Evolutionary conservation across 2,113 vertebrate species (phyloP), one percentile per base, ranked within the genome.

Genomic region (Chloebia gouldiae): DNA sequence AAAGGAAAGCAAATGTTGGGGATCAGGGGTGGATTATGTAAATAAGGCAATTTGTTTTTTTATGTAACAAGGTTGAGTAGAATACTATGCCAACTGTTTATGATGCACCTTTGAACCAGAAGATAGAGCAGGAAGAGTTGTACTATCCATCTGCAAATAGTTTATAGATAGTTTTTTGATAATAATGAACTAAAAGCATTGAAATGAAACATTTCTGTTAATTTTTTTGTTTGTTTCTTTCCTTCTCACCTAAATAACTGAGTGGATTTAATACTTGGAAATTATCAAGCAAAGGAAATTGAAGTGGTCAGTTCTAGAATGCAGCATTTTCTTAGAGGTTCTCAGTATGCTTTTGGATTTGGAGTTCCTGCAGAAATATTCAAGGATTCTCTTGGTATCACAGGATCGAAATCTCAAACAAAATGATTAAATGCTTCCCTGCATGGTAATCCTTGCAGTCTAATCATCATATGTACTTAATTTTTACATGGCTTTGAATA

Each of bases 1-100:
- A 54, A 91, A 76, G 39, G 15, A 30, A 19, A 51, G 37, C 23
- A 68, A 86, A 92, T 30, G 27, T 37, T 77, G 12, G 11, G 16
- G 0, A 0, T 49, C 9, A 4, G 9, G 14, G 11, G 2, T 11
- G 11, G 25, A 51, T 50, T 4, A 1, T 81, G 28, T 6, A 0
- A 37, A 85, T 82, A 70, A 42, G 21, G 21, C 59, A 44, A 28
- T 57, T 47, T 68, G 14, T 1, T 42, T 73, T 81, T 66, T 72
- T 20, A 40, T 65, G 59, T 88, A n/a, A 21, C 17, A 30, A 20
- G 21, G 8, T 19, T 37, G 33, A 91, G 11, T 60, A 83, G 13
- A 72, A 40, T 39, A 44, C 21, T 61, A 21, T 49, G 50, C 37
- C 64, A 86, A 51, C 31, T 57, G 24, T 81, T 95, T 89, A 88